phyloP scores from a whole-genome alignment of 2,113 vertebrate genomes.

The Stictonetta naevosa region DNA sequence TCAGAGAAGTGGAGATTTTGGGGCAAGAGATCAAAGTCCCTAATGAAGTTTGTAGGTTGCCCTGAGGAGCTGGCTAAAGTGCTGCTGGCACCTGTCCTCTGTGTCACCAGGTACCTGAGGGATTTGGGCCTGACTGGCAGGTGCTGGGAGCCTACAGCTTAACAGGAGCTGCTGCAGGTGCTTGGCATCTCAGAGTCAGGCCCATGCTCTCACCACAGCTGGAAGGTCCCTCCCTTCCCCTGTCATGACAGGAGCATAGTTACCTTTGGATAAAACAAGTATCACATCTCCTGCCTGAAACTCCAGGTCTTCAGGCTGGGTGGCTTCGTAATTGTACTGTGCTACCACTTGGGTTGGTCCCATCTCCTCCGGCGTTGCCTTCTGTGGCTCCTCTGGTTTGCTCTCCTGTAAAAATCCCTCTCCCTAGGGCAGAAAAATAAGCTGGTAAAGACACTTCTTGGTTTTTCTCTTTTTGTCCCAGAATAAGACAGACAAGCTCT shows the following conservation, averaged over 20 bases:
- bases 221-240: background rate
- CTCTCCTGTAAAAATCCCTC: conserved; percentile 43
- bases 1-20: background rate
- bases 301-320: conserved; percentile 88
- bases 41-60: background rate
- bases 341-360: conserved; percentile 78
- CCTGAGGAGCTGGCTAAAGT: background rate
- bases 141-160: background rate
- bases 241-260: background rate
- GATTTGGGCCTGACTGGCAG: background rate
- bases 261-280: conserved; percentile 84
- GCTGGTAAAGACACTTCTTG: background rate
- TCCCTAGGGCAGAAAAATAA: conserved; percentile 60
- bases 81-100: background rate
- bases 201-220: background rate
- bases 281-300: conserved; percentile 88
- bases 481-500: background rate
- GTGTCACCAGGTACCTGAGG: background rate
- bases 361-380: fast-evolving
- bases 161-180: background rate
- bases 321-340: conserved; percentile 83
- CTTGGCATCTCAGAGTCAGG: background rate
- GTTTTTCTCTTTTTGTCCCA: background rate
- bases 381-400: background rate
- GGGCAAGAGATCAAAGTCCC: background rate